A percentile compares a stretch with the other conserved stretches of the same genome.
These are phyloP conservation scores for Manis javanica DNA, from an alignment of 2,797 vertebrate species.

Conservation along the genomic window DNA sequence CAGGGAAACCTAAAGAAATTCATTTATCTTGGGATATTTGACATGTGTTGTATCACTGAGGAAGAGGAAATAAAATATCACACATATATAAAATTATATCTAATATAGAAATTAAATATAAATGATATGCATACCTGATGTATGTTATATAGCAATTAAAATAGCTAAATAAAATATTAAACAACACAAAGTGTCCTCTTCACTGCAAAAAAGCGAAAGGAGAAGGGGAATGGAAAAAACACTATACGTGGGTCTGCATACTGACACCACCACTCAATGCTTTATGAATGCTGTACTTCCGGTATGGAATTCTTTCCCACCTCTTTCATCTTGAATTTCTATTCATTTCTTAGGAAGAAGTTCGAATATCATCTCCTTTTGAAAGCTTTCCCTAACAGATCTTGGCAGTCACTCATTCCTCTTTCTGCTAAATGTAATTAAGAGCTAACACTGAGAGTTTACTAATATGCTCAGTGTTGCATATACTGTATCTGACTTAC, in stretches of 20 bases:
- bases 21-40: neutral
- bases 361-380: neutral
- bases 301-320: neutral
- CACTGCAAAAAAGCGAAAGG: neutral
- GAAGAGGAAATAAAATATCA: neutral
- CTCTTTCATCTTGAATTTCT: neutral
- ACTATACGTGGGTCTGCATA: too few species aligned
- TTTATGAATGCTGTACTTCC: neutral
- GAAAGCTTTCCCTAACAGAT: neutral
- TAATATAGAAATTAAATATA: neutral
- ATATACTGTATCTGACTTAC: neutral
- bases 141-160: neutral
- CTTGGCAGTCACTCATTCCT: neutral
- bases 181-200: neutral
- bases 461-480: neutral
- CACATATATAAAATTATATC: neutral
- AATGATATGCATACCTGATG: neutral
- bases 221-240: too few species aligned
- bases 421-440: neutral
- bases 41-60: neutral
- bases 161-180: constrained; percentile 12
- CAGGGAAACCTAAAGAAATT: neutral
- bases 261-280: accelerated
- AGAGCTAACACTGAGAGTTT: neutral
- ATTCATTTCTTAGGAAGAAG: neutral